Base-by-base conservation (phyloP, 2,797 vertebrate genomes). In the Coilia nasus region DNA sequence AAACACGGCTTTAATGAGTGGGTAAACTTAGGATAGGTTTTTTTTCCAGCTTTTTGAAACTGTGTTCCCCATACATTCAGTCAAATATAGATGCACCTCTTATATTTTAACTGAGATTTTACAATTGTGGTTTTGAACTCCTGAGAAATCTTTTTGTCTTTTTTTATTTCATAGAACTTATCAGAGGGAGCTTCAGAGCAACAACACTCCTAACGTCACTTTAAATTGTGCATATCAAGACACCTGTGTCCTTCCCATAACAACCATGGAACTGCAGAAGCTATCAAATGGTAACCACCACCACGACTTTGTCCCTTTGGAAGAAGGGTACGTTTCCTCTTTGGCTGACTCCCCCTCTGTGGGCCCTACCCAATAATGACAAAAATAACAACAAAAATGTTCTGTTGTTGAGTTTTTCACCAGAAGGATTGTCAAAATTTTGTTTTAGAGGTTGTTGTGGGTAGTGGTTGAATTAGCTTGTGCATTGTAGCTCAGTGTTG, bases 201-300 rank as follows among this genome's bases (percentile, higher is more conserved):
- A 21, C 28, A 28, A 6, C 1, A n/a, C 75, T 78, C 15, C 28
- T 44, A 54, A 19, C 10, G 5, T 59, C 47, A 6, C 12, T 64
- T 12, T 85, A 82, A 44, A 81, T 23, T 15, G 23, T 14, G 21
- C 19, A 82, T 82, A 46, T 41, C 82, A 81, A 17, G 25, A 82
- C 44, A 85, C 82, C 31, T 59, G 85, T 84, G 81, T 25, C 31
- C 64, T 83, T 28, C 59, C 3, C 1, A 14, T 83, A 81, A 6
- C 25, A 84, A 91, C 56, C 4, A 96, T 96, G 95, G 94, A 96
- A 85, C 87, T 95, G 83, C 91, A 95, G 85, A 95, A 95, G 87
- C 64, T 92, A 4, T 88, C 92, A 3, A 95, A 94, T 41, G 94
- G 93, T 17, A 88, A 87, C 50, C 91, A 89, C 59, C 87, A 87